phyloP scores from a whole-genome alignment of 2,113 vertebrate genomes.

The Numenius arquata region DNA sequence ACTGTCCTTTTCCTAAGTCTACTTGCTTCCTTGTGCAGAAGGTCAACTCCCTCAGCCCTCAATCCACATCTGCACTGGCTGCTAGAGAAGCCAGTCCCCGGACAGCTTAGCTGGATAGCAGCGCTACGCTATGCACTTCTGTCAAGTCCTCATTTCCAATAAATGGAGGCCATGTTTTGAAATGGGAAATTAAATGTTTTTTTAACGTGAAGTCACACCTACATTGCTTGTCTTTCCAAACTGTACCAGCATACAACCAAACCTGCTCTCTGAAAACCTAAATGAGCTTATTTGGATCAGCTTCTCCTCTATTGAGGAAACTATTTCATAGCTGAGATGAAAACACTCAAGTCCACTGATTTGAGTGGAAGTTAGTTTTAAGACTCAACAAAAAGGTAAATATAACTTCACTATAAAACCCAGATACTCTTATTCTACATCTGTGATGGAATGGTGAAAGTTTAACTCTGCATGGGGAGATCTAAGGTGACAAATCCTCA shows the following conservation, averaged over 20 bases:
- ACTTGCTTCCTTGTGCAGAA: background rate
- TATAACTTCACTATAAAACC: background rate
- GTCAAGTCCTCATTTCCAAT: background rate
- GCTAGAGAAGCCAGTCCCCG: background rate
- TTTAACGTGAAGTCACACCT: background rate
- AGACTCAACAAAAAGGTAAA: background rate
- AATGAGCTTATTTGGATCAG: background rate
- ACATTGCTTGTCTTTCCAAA: background rate
- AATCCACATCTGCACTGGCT: background rate
- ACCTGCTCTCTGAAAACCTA: background rate
- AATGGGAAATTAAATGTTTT: background rate
- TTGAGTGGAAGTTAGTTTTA: background rate
- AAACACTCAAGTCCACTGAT: background rate
- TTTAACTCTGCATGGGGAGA: background rate
- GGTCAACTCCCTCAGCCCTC: background rate
- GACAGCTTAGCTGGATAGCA: background rate
- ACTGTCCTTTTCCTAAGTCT: background rate
- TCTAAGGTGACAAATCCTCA: background rate
- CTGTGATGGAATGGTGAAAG: background rate
- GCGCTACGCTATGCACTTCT: background rate
- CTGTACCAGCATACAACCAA: background rate
- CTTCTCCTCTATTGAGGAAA: background rate
- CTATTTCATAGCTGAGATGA: background rate
- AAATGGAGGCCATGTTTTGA: background rate
- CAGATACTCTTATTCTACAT: background rate